A percentile compares a stretch with the other conserved stretches of the same genome.
Conservation (phyloP, 2,113 vertebrate genomes). For the Gracilinanus agilis region DNA sequence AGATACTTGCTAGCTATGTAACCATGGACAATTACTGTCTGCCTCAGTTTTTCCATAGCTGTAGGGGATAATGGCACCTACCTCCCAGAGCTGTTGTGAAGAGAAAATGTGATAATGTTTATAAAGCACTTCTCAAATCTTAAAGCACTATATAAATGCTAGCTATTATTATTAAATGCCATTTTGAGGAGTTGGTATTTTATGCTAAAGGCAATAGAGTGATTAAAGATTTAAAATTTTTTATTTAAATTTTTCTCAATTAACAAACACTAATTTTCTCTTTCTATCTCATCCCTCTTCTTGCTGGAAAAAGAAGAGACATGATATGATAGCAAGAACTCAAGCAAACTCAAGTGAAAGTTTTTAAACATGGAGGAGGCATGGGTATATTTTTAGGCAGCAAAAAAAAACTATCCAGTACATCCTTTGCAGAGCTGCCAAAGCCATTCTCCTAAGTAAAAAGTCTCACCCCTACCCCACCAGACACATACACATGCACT, state of each 20-base stretch:
- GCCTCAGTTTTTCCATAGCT: not conserved
- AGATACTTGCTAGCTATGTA: not conserved
- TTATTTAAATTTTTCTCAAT: not conserved
- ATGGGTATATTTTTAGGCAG: not conserved
- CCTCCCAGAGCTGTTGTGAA: not conserved
- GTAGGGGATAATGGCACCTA: not conserved
- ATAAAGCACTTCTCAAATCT: not conserved
- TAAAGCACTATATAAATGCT: not conserved
- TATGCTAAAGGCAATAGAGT: not conserved
- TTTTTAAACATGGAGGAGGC: not conserved
- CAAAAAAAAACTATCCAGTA: not conserved
- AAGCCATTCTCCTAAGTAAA: not conserved
- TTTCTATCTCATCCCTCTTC: not conserved
- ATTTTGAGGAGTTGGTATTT: not conserved
- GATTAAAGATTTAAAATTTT: not conserved
- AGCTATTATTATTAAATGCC: not conserved
- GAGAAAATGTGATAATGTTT: not conserved
- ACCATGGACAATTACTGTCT: not conserved
- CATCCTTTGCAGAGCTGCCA: not conserved
- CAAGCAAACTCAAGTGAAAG: not conserved
- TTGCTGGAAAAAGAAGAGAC: not conserved
- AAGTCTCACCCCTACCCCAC: not conserved
- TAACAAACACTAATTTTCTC: not conserved
- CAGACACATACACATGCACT: not conserved
- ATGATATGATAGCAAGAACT: not conserved